A percentile compares a stretch with the other conserved stretches of the same genome.
These are phyloP conservation scores for Drosophila melanogaster DNA, from an alignment of 1,140 invertebrate species.

Conservation along the genomic window Release_6_plus_ISO1_MT NT_033779.5:12587501-12588000, in stretches of 20 bases:
- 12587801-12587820: conserved; percentile 23
- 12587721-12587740: not conserved
- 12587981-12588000: not conserved
- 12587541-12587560: conserved; percentile 66
- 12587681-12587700: conserved; percentile 20
- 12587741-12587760: not conserved
- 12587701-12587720: conserved; percentile 22
- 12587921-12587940: not conserved
- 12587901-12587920: conserved; percentile 9
- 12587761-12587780: not conserved
- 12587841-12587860: conserved; percentile 34
- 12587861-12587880: not conserved
- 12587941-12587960: conserved; percentile 4
- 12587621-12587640: conserved; percentile 72
- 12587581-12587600: conserved; percentile 76
- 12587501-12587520: conserved; percentile 79
- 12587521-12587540: conserved; percentile 55
- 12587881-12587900: not conserved
- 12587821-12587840: conserved; percentile 59
- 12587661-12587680: conserved; percentile 64
- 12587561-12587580: conserved; percentile 23
- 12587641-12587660: conserved; percentile 81
- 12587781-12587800: conserved; percentile 34
- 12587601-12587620: conserved; percentile 66
- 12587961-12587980: conserved; percentile 1